Evolutionary conservation across 2,888 invertebrate species (phyloP).

Genomic region (Augiades crinisus): DNA sequence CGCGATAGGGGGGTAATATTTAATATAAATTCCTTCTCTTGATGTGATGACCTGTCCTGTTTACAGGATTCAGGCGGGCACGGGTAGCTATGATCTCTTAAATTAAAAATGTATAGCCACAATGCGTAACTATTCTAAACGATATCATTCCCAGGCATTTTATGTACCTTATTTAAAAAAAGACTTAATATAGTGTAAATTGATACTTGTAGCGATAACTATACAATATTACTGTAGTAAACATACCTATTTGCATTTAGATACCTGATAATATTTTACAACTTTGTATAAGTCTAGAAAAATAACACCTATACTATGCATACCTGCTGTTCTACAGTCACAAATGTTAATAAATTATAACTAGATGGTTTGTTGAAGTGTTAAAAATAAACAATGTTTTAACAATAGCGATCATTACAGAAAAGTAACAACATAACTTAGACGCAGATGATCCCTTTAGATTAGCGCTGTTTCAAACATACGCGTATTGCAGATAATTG

Average conservation of each 20-base stretch:
- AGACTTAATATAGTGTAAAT: constrained; percentile 32
- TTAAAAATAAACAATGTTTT: constrained; percentile 6
- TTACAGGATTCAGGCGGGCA: constrained; percentile 6
- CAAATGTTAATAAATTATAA: background rate
- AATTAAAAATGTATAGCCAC: constrained; percentile 17
- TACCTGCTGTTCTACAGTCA: constrained; percentile 13
- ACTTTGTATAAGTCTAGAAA: constrained; percentile 22
- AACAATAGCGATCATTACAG: background rate
- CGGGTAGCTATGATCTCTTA: constrained; percentile 18
- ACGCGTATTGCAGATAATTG: background rate
- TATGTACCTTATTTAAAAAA: constrained; percentile 32
- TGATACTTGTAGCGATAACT: constrained; percentile 29
- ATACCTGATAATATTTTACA: constrained; percentile 24
- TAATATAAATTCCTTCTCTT: constrained; percentile 23
- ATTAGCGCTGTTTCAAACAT: background rate
- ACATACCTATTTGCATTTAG: constrained; percentile 28
- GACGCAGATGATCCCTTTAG: constrained; percentile 1
- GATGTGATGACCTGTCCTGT: constrained; percentile 11
- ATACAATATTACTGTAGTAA: constrained; percentile 32
- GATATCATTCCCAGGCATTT: constrained; percentile 25
- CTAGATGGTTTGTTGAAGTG: background rate
- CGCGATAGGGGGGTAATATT: constrained; percentile 19
- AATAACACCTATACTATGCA: constrained; percentile 44
- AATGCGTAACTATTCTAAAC: constrained; percentile 27
- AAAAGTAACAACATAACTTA: background rate